A percentile compares a stretch with the other conserved stretches of the same genome.
These are phyloP conservation scores for Speoplatyrhinus poulsoni DNA, from an alignment of 2,113 vertebrate genomes.

Conservation along the genomic window DNA sequence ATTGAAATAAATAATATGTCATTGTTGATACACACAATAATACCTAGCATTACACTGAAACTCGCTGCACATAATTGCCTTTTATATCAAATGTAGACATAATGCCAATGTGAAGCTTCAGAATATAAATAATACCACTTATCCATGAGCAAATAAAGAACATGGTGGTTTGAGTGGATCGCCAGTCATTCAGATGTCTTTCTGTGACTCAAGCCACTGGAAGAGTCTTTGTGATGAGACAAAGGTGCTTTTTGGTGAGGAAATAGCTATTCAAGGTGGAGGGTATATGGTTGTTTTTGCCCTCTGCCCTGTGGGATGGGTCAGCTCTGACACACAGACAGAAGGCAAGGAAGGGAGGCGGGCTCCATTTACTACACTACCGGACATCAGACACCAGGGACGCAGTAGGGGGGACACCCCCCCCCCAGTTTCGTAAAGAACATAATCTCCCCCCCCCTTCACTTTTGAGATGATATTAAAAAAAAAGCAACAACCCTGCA, in stretches of 20 bases:
- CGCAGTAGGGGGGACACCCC: too few species aligned
- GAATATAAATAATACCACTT: not conserved
- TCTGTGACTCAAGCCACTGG: conserved; percentile 20
- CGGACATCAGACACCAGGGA: too few species aligned
- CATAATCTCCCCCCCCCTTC: too few species aligned
- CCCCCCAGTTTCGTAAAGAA: too few species aligned
- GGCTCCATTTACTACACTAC: too few species aligned
- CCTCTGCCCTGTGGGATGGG: conserved; percentile 1
- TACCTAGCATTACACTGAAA: not conserved
- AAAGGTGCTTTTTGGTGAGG: conserved; percentile 25
- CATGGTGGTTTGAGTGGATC: conserved; percentile 21
- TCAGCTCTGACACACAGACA: conserved; percentile 1
- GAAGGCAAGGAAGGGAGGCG: too few species aligned
- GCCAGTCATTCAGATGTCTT: conserved; percentile 26
- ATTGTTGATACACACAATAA: too few species aligned
- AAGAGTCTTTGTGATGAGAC: conserved; percentile 28
- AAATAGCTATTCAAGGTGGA: not conserved
- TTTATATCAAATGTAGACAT: too few species aligned
- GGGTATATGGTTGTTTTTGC: conserved; percentile 8
- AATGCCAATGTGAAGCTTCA: conserved; percentile 3
- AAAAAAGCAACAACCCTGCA: too few species aligned
- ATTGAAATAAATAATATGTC: too few species aligned
- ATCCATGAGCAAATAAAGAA: conserved; percentile 15
- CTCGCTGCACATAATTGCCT: not conserved
- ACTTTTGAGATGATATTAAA: too few species aligned